These are phyloP conservation scores for Drosophila nikananu DNA, from an alignment of 1,140 invertebrate genomes.

Conservation along the genomic window DNA sequence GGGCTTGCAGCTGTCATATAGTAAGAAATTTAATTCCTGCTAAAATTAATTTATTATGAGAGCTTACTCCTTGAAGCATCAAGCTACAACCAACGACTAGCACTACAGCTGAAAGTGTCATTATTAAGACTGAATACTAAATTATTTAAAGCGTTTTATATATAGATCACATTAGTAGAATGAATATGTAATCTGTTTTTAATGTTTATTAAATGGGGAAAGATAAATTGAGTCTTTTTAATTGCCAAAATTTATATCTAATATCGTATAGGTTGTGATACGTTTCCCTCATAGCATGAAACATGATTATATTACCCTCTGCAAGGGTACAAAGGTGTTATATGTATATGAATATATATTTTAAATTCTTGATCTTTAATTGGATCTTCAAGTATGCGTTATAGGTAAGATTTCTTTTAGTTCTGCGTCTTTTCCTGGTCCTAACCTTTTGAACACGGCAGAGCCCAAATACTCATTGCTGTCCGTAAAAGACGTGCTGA, in stretches of 20 bases:
- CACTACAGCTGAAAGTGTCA: not conserved
- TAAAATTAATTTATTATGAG: not conserved
- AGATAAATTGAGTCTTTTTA: no score
- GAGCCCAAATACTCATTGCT: no score
- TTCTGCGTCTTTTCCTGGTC: not conserved
- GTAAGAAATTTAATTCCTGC: not conserved
- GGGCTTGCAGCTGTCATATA: no score
- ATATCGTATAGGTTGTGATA: not conserved
- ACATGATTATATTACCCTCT: not conserved
- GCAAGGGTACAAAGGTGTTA: no score
- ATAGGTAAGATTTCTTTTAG: not conserved
- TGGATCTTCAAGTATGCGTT: not conserved
- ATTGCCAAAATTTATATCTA: no score
- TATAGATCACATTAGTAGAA: not conserved
- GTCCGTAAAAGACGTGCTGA: not conserved
- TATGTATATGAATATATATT: no score
- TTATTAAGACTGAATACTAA: not conserved
- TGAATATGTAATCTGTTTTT: not conserved
- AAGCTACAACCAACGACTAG: not conserved
- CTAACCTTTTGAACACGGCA: constrained; percentile 12
- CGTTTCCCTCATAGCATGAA: not conserved
- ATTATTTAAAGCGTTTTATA: not conserved
- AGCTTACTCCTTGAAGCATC: not conserved
- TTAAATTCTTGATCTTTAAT: no score
- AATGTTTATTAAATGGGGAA: no score